Percentiles rank a stretch among this genome's conserved stretches.
These are phyloP conservation scores for Thermophis baileyi DNA, from an alignment of 2,113 vertebrate genomes.

Conservation along the genomic window DNA sequence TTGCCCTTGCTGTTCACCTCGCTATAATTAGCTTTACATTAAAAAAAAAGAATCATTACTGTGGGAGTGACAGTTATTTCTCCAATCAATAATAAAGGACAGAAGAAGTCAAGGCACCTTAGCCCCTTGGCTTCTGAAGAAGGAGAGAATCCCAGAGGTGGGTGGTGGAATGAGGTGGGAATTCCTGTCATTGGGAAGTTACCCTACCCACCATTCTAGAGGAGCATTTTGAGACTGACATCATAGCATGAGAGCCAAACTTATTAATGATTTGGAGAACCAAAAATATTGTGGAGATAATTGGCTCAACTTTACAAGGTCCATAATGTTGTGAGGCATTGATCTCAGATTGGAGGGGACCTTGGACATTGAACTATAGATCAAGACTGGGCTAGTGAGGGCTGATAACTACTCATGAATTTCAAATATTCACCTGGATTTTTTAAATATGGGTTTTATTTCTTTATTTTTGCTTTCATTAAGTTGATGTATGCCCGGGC, in stretches of 20 bases:
- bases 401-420: neutral
- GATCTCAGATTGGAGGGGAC: neutral
- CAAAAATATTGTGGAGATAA: neutral
- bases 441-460: neutral
- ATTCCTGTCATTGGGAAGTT: neutral
- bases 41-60: neutral
- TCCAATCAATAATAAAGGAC: neutral
- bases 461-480: neutral
- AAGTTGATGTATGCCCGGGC: neutral
- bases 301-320: neutral
- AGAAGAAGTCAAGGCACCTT: neutral
- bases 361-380: neutral
- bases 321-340: neutral
- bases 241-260: neutral
- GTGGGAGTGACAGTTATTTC: neutral
- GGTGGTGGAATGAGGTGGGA: neutral
- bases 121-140: neutral
- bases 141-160: neutral
- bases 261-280: neutral
- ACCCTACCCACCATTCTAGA: neutral
- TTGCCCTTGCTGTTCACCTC: neutral
- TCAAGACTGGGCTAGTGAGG: neutral
- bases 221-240: neutral
- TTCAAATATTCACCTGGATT: neutral
- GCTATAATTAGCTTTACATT: neutral